Conservation (phyloP, 1,140 invertebrate genomes). For the Melitaea cinxia region DNA sequence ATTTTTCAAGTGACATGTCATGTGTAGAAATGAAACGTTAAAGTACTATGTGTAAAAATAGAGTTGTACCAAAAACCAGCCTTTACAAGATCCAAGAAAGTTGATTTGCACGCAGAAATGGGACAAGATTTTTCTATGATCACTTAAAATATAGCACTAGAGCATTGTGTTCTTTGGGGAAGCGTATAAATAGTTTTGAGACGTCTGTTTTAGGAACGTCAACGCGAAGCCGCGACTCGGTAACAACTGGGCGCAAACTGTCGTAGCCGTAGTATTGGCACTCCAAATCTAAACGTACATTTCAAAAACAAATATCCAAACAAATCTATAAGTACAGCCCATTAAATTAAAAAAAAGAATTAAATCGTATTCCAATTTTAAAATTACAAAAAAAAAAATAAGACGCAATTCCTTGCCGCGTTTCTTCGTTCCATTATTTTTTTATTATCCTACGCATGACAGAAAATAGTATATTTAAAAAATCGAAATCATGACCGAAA, state of each 20-base stretch:
- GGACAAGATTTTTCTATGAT: constrained; percentile 35
- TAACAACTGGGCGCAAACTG: constrained; percentile 67
- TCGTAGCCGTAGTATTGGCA: constrained; percentile 52
- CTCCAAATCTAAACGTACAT: constrained; percentile 42
- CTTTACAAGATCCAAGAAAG: constrained; percentile 45
- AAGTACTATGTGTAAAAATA: constrained; percentile 56
- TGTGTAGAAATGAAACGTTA: constrained; percentile 43
- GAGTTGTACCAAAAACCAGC: constrained; percentile 47
- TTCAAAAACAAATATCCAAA: constrained; percentile 9
- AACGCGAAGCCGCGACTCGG: constrained; percentile 53
- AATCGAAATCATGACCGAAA: not conserved
- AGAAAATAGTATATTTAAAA: not conserved
- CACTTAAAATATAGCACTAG: constrained; percentile 45
- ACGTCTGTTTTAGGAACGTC: constrained; percentile 60
- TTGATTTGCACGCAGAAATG: constrained; percentile 33
- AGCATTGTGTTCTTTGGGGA: constrained; percentile 57
- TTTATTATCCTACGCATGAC: not conserved
- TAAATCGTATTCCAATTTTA: not conserved
- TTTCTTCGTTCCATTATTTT: not conserved
- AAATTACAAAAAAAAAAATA: not conserved
- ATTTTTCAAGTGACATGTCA: constrained; percentile 19
- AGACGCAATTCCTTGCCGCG: not conserved
- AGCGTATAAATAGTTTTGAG: constrained; percentile 48
- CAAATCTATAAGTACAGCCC: not conserved
- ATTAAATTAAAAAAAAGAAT: not conserved